phyloP scores from a whole-genome alignment of 2,797 vertebrate species.

The Moxostoma hubbsi region DNA sequence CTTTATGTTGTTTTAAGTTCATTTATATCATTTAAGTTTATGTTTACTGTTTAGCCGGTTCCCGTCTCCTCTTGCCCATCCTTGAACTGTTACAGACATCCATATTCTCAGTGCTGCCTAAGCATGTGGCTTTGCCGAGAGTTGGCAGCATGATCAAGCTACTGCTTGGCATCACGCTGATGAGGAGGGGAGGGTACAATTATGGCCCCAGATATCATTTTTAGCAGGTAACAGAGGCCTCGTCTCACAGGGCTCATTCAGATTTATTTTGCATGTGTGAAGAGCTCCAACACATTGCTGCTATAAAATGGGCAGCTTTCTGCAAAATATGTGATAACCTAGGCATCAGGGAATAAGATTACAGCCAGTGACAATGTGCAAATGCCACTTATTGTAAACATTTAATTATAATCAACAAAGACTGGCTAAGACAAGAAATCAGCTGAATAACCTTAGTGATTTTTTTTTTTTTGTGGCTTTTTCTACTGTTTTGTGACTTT shows the following conservation, averaged over 20 bases:
- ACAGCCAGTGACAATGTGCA: constrained; percentile 18
- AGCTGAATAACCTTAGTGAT: not conserved
- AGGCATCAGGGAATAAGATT: constrained; percentile 14
- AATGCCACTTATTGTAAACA: not conserved
- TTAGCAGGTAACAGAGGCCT: constrained; percentile 18
- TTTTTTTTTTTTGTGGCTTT: too few species aligned
- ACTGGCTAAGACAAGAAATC: not conserved
- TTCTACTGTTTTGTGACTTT: too few species aligned
- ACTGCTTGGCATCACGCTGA: constrained; percentile 18
- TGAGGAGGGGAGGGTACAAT: not conserved
- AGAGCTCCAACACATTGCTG: constrained; percentile 18
- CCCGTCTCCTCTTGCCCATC: too few species aligned
- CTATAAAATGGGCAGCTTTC: constrained; percentile 6
- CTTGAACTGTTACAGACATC: not conserved
- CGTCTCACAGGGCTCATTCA: too few species aligned
- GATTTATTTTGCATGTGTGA: constrained; percentile 9
- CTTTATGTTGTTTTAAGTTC: too few species aligned
- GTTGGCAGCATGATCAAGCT: constrained; percentile 33
- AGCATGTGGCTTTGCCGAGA: constrained; percentile 6
- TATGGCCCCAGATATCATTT: not conserved
- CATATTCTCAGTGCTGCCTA: constrained; percentile 53
- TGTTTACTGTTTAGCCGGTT: too few species aligned
- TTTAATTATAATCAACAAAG: constrained; percentile 1
- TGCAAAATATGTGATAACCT: constrained; percentile 8
- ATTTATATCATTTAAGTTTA: too few species aligned